Conservation (phyloP, 2,797 vertebrate species). For the Sebastes minor region DNA sequence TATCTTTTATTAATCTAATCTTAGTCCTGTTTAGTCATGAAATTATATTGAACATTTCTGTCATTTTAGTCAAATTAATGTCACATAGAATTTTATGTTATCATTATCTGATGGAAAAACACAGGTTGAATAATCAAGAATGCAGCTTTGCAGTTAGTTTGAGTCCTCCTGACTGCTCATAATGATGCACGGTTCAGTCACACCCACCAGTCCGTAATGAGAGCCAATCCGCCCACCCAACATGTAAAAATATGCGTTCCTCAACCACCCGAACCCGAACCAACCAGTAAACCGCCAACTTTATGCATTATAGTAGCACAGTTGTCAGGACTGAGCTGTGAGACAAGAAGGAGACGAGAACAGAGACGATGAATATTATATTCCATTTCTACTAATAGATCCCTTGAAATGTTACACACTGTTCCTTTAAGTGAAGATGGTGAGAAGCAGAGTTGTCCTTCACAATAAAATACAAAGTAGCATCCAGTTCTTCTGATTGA, state of each 20-base stretch:
- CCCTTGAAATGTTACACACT: not conserved
- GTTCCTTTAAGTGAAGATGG: not conserved
- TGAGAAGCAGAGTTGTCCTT: not conserved
- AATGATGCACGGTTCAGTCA: not conserved
- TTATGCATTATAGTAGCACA: not conserved
- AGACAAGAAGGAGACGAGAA: not conserved
- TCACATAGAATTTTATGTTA: not conserved
- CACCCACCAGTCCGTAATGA: not conserved
- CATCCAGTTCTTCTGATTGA: not conserved
- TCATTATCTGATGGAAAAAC: not conserved
- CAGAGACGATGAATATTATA: not conserved
- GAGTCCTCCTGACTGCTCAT: not conserved
- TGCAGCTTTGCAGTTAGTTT: not conserved
- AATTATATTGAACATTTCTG: not conserved
- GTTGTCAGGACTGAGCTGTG: not conserved
- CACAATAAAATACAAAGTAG: not conserved
- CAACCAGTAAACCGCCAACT: not conserved
- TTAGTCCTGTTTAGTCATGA: not conserved
- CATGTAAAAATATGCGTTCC: too few relatives aligned
- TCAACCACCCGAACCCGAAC: not conserved
- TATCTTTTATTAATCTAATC: too few relatives aligned
- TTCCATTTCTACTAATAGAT: not conserved
- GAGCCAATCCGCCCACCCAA: not conserved
- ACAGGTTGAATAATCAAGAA: not conserved
- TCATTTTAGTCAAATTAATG: not conserved